These are phyloP conservation scores for Scaptomyza montana DNA, from an alignment of 1,140 invertebrate species.

Conservation along the genomic window DNA sequence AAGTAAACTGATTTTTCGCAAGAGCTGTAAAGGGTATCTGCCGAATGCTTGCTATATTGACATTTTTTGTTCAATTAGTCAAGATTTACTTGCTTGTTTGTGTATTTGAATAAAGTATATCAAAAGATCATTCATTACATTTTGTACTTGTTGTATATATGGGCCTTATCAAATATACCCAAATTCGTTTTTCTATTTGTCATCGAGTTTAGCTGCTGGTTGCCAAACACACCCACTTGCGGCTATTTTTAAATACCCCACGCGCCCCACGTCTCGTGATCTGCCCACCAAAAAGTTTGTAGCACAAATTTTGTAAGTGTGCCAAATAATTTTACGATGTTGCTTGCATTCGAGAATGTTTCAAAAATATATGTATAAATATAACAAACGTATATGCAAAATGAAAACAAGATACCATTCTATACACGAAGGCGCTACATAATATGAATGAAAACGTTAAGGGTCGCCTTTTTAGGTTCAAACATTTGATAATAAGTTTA, in stretches of 20 bases:
- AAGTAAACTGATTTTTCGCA: too few relatives aligned
- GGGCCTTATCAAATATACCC: slow-evolving; percentile 1
- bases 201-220: neutral
- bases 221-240: slow-evolving; percentile 2
- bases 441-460: neutral
- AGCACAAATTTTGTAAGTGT: slow-evolving; percentile 1
- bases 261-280: neutral
- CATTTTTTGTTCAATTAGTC: too few relatives aligned
- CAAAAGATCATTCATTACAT: neutral
- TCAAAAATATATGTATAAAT: neutral
- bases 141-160: too few relatives aligned
- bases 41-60: too few relatives aligned
- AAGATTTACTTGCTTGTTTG: neutral
- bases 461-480: neutral
- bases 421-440: neutral
- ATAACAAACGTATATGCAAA: neutral
- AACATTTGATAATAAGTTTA: neutral
- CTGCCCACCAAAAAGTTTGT: slow-evolving; percentile 1
- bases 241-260: neutral
- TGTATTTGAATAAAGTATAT: neutral
- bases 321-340: slow-evolving; percentile 3
- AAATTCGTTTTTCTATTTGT: neutral
- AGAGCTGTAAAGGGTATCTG: too few relatives aligned
- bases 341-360: slow-evolving; percentile 2
- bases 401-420: too few relatives aligned